Conservation (phyloP, 2,888 invertebrate species). For the Eupithecia inturbata region DNA sequence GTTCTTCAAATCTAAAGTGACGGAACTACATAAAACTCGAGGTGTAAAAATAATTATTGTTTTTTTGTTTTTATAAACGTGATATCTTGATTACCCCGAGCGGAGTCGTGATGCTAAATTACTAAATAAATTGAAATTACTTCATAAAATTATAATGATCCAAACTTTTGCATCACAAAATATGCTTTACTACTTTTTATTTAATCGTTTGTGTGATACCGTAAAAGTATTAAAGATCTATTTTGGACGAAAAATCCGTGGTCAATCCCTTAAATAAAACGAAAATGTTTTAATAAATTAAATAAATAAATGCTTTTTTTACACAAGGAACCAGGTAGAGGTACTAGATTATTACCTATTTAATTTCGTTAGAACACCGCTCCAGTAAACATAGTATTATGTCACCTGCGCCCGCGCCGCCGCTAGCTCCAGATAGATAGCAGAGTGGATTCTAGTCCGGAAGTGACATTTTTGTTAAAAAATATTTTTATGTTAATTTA, state of each 20-base stretch:
- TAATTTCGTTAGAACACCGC: background rate
- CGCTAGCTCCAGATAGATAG: no score
- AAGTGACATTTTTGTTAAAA: background rate
- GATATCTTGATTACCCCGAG: constrained; percentile 62
- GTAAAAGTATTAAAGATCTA: background rate
- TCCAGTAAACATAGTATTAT: no score
- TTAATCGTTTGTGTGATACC: background rate
- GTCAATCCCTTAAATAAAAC: background rate
- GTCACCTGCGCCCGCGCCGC: no score
- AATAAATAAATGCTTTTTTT: background rate
- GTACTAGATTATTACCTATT: no score
- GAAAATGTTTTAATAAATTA: background rate
- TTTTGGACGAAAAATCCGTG: background rate
- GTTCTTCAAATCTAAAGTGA: constrained; percentile 14
- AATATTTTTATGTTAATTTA: background rate
- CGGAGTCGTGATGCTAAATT: constrained; percentile 59
- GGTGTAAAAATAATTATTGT: constrained; percentile 22
- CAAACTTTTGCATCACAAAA: constrained; percentile 12
- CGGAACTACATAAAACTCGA: constrained; percentile 14
- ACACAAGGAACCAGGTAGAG: background rate
- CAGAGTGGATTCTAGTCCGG: background rate
- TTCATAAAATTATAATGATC: constrained; percentile 9
- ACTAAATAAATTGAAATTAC: constrained; percentile 62
- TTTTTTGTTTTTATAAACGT: constrained; percentile 51
- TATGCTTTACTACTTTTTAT: constrained; percentile 51